phyloP scores from a whole-genome alignment of 1,140 invertebrate genomes.

The Melipona quadrifasciata region DNA sequence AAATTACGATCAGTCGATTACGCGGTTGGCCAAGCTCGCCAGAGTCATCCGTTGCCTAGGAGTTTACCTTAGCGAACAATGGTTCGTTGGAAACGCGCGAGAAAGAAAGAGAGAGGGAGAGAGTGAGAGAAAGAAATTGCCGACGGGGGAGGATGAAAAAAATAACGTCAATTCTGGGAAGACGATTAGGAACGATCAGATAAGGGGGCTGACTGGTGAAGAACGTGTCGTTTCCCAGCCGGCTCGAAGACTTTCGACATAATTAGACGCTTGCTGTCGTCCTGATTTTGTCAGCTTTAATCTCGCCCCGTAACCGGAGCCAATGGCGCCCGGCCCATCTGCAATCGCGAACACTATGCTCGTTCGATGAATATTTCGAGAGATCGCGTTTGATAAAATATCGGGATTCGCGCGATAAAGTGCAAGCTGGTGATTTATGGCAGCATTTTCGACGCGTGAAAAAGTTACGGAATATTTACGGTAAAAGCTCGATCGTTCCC shows the following conservation, averaged over 20 bases:
- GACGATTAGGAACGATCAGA: slow-evolving; percentile 45
- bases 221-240: slow-evolving; percentile 35
- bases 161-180: slow-evolving; percentile 38
- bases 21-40: background rate
- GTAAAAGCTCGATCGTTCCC: too few relatives aligned
- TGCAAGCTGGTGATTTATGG: background rate
- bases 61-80: background rate
- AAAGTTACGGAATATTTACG: background rate
- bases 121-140: background rate
- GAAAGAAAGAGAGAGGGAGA: background rate
- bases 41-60: too few relatives aligned
- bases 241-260: slow-evolving; percentile 28
- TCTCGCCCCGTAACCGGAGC: background rate
- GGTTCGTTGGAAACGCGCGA: background rate
- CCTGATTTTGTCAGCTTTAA: slow-evolving; percentile 37
- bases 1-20: slow-evolving; percentile 1
- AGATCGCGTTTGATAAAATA: background rate
- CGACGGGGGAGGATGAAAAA: background rate
- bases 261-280: slow-evolving; percentile 36
- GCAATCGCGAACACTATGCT: background rate
- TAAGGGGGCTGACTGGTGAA: background rate
- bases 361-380: background rate
- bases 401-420: background rate
- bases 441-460: too few relatives aligned
- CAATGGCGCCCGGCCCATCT: background rate